A percentile compares a stretch with the other conserved stretches of the same genome.
Evolutionary conservation across 2,797 vertebrate genomes (phyloP).

Genomic region (Poeciliopsis presidionis): DNA sequence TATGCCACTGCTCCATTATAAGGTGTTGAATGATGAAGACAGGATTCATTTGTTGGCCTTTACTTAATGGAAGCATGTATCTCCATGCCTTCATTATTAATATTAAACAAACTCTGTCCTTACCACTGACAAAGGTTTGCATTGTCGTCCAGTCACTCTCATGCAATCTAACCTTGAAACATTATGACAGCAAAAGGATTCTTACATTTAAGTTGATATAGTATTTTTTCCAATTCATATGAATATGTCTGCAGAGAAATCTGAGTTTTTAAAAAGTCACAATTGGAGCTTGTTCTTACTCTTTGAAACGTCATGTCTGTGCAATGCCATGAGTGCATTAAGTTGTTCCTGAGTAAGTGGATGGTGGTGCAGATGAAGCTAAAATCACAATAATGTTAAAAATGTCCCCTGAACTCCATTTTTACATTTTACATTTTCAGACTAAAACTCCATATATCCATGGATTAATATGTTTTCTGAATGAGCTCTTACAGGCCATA

Average conservation of each 20-base stretch:
- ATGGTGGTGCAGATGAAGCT: constrained; percentile 37
- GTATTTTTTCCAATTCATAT: neutral
- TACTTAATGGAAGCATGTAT: constrained; percentile 17
- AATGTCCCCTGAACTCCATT: constrained; percentile 49
- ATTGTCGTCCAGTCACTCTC: constrained; percentile 8
- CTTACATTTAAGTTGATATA: neutral
- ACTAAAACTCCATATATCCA: constrained; percentile 27
- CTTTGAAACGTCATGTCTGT: neutral
- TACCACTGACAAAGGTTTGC: constrained; percentile 33
- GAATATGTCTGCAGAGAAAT: neutral
- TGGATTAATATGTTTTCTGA: constrained; percentile 43
- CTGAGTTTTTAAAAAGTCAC: neutral
- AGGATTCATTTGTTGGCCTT: constrained; percentile 30
- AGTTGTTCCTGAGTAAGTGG: constrained; percentile 29
- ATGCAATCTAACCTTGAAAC: neutral
- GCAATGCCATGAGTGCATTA: constrained; percentile 23
- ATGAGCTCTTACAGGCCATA: constrained; percentile 50
- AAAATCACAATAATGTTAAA: constrained; percentile 47
- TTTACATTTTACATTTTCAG: constrained; percentile 40
- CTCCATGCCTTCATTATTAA: constrained; percentile 36
- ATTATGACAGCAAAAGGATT: neutral
- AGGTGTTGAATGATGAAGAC: constrained; percentile 37
- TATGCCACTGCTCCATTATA: constrained; percentile 20
- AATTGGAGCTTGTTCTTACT: neutral
- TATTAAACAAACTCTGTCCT: constrained; percentile 18